These are phyloP conservation scores for Desmodus rotundus DNA, from an alignment of 2,113 vertebrate genomes.

Conservation along the genomic window DNA sequence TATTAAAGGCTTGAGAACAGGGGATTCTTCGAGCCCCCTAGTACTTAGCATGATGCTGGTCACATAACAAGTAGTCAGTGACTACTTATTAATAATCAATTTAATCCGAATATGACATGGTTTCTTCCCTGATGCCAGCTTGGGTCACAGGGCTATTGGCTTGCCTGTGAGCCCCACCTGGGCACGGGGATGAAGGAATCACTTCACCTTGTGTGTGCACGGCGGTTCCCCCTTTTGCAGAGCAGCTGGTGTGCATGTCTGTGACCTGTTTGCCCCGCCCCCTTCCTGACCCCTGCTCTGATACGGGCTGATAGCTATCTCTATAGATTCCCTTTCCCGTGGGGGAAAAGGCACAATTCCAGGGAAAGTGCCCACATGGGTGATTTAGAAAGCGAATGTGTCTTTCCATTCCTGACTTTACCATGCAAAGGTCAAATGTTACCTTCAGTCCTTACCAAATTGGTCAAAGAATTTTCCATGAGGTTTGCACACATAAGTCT, in stretches of 20 bases:
- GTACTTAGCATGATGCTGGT: background rate
- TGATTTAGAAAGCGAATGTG: background rate
- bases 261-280: background rate
- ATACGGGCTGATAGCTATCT: background rate
- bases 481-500: background rate
- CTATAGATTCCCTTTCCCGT: background rate
- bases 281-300: background rate
- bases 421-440: background rate
- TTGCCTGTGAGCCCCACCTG: background rate
- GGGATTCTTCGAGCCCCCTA: background rate
- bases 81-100: background rate
- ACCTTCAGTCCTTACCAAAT: background rate
- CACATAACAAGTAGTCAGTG: background rate
- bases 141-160: background rate
- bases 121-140: background rate
- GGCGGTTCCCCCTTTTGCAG: background rate
- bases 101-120: background rate
- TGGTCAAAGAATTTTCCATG: background rate
- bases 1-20: background rate
- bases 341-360: background rate
- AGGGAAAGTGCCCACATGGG: background rate
- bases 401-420: background rate
- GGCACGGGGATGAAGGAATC: background rate
- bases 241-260: background rate
- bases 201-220: background rate